A percentile compares a stretch with the other conserved stretches of the same genome.
Evolutionary conservation across 2,113 vertebrate genomes (phyloP).

Genomic region (Trematomus loennbergii): DNA sequence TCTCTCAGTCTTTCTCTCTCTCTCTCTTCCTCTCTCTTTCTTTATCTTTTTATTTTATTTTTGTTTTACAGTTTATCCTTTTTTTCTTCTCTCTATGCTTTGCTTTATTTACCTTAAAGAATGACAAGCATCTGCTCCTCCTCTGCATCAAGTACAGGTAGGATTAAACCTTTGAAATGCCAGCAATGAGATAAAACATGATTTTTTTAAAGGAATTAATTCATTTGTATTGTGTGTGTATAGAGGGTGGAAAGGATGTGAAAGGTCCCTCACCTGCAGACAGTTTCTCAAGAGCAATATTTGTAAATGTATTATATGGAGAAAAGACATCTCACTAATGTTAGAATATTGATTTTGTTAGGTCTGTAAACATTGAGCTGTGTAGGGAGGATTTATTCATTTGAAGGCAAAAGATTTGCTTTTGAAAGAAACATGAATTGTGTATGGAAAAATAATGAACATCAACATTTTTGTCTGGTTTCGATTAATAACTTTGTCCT

Average conservation of each 20-base stretch:
- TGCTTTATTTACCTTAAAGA: constrained; percentile 60
- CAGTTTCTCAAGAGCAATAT: background rate
- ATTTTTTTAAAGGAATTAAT: constrained; percentile 26
- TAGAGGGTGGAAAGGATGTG: background rate
- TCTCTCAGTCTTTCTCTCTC: background rate
- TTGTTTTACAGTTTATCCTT: constrained; percentile 29
- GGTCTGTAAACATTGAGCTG: constrained; percentile 19
- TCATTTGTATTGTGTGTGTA: constrained; percentile 17
- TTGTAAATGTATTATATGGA: background rate
- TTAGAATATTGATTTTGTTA: background rate
- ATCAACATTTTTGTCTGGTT: constrained; percentile 17
- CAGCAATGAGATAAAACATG: constrained; percentile 11
- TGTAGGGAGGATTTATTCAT: background rate
- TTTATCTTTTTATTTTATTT: constrained; percentile 2
- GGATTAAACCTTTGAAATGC: constrained; percentile 43
- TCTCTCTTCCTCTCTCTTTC: constrained; percentile 27
- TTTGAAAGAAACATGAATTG: background rate
- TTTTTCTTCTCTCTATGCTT: constrained; percentile 29
- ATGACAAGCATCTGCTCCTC: constrained; percentile 84
- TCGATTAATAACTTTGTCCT: background rate
- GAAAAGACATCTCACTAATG: background rate
- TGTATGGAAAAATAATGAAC: background rate
- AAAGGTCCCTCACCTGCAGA: constrained; percentile 5
- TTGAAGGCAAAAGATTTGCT: background rate
- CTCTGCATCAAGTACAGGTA: constrained; percentile 86